These are phyloP conservation scores for Mactra quadrangularis DNA, from an alignment of 1,140 invertebrate species.

Conservation along the genomic window DNA sequence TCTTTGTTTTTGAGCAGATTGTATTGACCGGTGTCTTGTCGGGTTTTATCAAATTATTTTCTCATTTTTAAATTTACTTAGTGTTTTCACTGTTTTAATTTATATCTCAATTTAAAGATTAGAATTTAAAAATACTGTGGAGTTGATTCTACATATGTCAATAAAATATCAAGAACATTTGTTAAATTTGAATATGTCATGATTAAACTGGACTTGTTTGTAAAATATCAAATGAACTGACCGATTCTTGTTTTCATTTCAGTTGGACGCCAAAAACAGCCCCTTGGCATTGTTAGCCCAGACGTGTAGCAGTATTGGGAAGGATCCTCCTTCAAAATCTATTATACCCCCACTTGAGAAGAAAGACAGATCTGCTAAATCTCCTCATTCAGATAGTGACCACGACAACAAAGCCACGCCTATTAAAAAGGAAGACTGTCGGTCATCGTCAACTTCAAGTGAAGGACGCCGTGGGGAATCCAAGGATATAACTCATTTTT, in stretches of 20 bases:
- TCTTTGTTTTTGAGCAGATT: too few relatives aligned
- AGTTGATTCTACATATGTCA: too few relatives aligned
- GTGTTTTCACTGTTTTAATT: too few relatives aligned
- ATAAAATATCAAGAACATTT: too few relatives aligned
- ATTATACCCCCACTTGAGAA: conserved; percentile 80
- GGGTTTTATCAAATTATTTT: too few relatives aligned
- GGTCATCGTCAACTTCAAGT: background rate
- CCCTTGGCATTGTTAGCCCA: conserved; percentile 98
- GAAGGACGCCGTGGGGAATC: conserved; percentile 3
- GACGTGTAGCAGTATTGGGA: conserved; percentile 99
- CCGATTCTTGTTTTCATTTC: conserved; percentile 87
- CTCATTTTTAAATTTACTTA: too few relatives aligned
- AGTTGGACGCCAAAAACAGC: conserved; percentile 99
- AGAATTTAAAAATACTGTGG: too few relatives aligned
- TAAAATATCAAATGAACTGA: too few relatives aligned
- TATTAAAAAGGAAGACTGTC: conserved; percentile 52
- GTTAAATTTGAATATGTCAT: too few relatives aligned
- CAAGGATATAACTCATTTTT: conserved; percentile 44
- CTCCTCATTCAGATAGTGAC: conserved; percentile 26
- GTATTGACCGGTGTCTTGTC: too few relatives aligned
- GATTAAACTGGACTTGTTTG: too few relatives aligned
- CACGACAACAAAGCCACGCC: conserved; percentile 62
- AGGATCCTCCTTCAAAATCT: conserved; percentile 88
- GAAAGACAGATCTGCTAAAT: conserved; percentile 67
- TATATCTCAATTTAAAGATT: too few relatives aligned